Percentiles rank a stretch among this genome's conserved stretches.
Conservation (phyloP, 2,113 vertebrate genomes). For the Dissostichus mawsoni region DNA sequence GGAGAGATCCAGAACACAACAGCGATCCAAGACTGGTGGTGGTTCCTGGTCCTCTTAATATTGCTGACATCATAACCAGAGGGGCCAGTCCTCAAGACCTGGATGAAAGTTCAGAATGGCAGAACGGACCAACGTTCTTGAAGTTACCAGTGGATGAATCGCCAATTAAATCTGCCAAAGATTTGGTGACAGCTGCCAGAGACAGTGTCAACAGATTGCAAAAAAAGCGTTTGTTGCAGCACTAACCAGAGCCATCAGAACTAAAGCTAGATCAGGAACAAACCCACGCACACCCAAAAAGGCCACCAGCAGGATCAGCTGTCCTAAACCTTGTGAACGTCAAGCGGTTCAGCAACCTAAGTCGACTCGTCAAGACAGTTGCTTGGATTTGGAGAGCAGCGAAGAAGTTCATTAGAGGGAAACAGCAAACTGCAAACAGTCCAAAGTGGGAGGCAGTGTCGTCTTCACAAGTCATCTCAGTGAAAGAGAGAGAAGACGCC, state of each 20-base stretch:
- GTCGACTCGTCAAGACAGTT: not conserved
- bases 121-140: no score
- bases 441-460: constrained; percentile 17
- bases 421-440: not conserved
- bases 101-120: no score
- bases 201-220: no score
- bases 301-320: not conserved
- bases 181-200: no score
- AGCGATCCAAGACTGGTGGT: constrained; percentile 28
- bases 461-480: not conserved
- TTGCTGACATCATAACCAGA: no score
- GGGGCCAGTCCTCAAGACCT: no score
- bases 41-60: not conserved
- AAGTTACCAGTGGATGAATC: no score
- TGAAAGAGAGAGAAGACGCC: not conserved
- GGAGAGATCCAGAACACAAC: constrained; percentile 45
- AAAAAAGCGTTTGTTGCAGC: no score
- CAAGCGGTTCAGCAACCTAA: not conserved
- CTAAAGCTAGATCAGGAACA: not conserved
- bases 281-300: no score
- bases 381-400: constrained; percentile 13
- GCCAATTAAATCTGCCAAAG: no score
- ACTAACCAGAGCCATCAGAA: no score
- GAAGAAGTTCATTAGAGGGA: not conserved
- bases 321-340: not conserved